A percentile compares a stretch with the other conserved stretches of the same genome.
phyloP scores from a whole-genome alignment of 1,140 invertebrate genomes.

The Goniozus legneri region DNA sequence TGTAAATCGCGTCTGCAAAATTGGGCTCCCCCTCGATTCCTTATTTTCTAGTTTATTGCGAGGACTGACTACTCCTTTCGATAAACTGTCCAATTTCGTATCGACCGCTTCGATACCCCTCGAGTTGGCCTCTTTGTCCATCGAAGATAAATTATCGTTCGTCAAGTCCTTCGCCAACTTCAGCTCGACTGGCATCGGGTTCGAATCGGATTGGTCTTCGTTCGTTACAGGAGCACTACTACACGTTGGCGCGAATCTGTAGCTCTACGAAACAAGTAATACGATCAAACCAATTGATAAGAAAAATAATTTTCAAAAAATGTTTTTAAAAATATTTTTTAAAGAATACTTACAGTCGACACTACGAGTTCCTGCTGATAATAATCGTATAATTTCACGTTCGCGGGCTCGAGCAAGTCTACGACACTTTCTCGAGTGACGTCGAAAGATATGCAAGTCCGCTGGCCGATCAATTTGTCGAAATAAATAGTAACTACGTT shows the following conservation, averaged over 20 bases:
- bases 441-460: constrained; percentile 52
- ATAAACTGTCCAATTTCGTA: no score
- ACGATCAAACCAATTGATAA: neutral
- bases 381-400: constrained; percentile 68
- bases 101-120: no score
- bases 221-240: constrained; percentile 32
- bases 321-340: constrained; percentile 18
- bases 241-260: constrained; percentile 35
- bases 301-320: constrained; percentile 8
- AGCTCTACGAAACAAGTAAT: constrained; percentile 30
- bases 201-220: constrained; percentile 23
- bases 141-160: neutral
- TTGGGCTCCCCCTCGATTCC: no score
- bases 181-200: constrained; percentile 23
- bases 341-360: constrained; percentile 27
- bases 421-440: constrained; percentile 47
- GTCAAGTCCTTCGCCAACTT: neutral
- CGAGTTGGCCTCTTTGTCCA: neutral
- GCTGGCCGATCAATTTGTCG: constrained; percentile 49
- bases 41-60: no score
- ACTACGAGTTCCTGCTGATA: constrained; percentile 59
- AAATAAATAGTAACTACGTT: constrained; percentile 54
- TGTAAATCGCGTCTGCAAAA: no score
- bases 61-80: no score
- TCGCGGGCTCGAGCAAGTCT: constrained; percentile 58